Evolutionary conservation across 2,113 vertebrate genomes (phyloP).

Genomic region (Zosterops pallidus): DNA sequence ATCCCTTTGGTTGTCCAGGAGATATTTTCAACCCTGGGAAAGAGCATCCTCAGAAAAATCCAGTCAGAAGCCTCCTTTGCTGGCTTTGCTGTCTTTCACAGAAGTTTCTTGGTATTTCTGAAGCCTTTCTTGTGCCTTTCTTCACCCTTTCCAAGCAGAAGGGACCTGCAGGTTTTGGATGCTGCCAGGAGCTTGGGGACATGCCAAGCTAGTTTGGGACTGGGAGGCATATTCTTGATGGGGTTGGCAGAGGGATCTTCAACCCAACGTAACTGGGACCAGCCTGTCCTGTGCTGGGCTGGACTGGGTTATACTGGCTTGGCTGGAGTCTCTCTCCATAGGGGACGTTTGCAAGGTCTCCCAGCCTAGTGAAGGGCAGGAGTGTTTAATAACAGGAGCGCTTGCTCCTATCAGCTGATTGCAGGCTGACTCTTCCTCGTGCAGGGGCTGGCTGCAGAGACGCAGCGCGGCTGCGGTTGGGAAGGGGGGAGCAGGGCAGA

Average conservation of each 20-base stretch:
- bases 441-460: not conserved
- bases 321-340: not conserved
- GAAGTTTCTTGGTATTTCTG: not conserved
- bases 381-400: conserved; percentile 41
- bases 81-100: not conserved
- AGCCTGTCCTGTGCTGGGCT: not conserved
- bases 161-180: not conserved
- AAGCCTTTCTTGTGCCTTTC: not conserved
- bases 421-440: conserved; percentile 60
- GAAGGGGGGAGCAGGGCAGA: not conserved
- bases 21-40: not conserved
- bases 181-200: not conserved
- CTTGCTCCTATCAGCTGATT: conserved; percentile 75
- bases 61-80: not conserved
- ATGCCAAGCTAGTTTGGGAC: not conserved
- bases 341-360: not conserved
- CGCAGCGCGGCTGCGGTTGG: not conserved
- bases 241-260: not conserved
- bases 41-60: not conserved
- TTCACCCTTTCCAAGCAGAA: not conserved
- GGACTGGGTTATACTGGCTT: not conserved
- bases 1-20: not conserved
- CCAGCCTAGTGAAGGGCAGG: not conserved
- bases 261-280: not conserved
- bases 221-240: not conserved